Evolutionary conservation across 2,888 invertebrate genomes (phyloP).

Genomic region (Caenorhabditis drosophilae): DNA sequence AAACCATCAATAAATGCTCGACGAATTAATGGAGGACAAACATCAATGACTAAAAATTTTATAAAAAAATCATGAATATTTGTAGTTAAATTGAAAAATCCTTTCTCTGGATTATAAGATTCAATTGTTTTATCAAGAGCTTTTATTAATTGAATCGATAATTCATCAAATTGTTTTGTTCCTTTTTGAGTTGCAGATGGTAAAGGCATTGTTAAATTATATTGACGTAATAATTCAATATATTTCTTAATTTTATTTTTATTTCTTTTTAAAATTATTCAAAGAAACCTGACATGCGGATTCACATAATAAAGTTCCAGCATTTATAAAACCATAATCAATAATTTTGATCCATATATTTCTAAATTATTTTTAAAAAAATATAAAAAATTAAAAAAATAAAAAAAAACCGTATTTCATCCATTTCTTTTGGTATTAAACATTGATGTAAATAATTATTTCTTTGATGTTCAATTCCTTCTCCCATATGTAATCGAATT

Average conservation of each 20-base stretch:
- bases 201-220: constrained; percentile 47
- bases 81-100: constrained; percentile 52
- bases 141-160: constrained; percentile 53
- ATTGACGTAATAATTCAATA: constrained; percentile 40
- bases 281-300: constrained; percentile 53
- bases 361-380: constrained; percentile 10
- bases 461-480: constrained; percentile 62
- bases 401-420: constrained; percentile 16
- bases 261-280: no score
- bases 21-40: constrained; percentile 63
- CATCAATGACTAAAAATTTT: constrained; percentile 58
- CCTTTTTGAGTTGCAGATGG: constrained; percentile 34
- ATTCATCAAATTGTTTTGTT: constrained; percentile 39
- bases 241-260: no score
- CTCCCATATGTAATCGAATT: constrained; percentile 54
- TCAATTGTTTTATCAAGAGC: constrained; percentile 60
- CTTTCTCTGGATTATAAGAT: constrained; percentile 46
- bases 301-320: constrained; percentile 51
- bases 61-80: constrained; percentile 55
- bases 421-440: constrained; percentile 53
- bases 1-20: constrained; percentile 62
- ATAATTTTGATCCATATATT: constrained; percentile 51
- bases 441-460: constrained; percentile 58
- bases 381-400: not conserved
- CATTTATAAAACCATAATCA: constrained; percentile 49